These are phyloP conservation scores for Luffia ferchaultella DNA, from an alignment of 2,888 invertebrate species.

Conservation along the genomic window DNA sequence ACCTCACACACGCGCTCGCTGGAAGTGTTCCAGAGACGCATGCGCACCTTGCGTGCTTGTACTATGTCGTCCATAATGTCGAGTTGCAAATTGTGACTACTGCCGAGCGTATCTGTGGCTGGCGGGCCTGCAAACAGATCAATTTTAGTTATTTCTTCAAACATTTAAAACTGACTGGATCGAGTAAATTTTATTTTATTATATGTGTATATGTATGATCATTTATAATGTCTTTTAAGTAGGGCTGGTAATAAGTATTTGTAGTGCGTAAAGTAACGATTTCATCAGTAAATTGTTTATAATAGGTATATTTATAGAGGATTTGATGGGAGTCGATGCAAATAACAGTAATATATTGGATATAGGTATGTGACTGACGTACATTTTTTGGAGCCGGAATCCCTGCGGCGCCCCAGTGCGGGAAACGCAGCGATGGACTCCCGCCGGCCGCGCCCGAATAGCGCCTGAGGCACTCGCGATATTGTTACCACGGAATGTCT, in stretches of 20 bases:
- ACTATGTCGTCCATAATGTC: slow-evolving; percentile 92
- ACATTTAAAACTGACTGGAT: too few relatives aligned
- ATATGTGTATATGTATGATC: too few relatives aligned
- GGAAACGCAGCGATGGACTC: slow-evolving; percentile 86
- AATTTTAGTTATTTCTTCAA: too few relatives aligned
- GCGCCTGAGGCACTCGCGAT: slow-evolving; percentile 78
- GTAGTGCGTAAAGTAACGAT: too few relatives aligned
- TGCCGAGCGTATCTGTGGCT: slow-evolving; percentile 75
- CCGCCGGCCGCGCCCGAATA: slow-evolving; percentile 80
- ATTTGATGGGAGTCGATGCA: too few relatives aligned
- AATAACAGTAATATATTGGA: too few relatives aligned
- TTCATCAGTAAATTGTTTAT: too few relatives aligned
- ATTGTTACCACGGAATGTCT: slow-evolving; percentile 89
- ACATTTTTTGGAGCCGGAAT: slow-evolving; percentile 53
- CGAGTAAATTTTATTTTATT: too few relatives aligned
- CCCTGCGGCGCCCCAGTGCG: slow-evolving; percentile 52
- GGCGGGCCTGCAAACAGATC: slow-evolving; percentile 77
- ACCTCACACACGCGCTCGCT: slow-evolving; percentile 84
- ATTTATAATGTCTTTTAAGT: too few relatives aligned
- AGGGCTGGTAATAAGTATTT: too few relatives aligned
- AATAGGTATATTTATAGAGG: too few relatives aligned
- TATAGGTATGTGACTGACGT: too few relatives aligned
- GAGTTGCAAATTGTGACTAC: slow-evolving; percentile 83
- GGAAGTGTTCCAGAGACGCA: slow-evolving; percentile 86
- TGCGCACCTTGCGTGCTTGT: slow-evolving; percentile 80